Evolutionary conservation across 2,113 vertebrate species (phyloP).

Genomic region (Megaleporinus macrocephalus): DNA sequence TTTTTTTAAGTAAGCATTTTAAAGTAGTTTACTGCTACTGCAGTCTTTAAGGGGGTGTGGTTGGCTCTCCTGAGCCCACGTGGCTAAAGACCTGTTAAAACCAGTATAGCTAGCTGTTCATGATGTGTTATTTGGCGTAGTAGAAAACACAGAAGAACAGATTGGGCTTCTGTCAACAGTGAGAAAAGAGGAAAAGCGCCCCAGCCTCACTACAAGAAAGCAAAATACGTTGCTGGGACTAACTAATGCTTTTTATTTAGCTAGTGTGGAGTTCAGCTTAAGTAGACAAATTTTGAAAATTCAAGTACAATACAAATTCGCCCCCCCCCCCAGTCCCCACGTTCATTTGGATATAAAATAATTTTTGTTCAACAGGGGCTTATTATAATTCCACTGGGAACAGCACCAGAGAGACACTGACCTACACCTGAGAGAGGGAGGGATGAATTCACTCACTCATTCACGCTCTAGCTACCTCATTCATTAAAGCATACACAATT

Average conservation of each 20-base stretch:
- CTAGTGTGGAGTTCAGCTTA: conserved; percentile 44
- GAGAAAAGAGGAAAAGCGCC: no score
- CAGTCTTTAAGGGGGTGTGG: no score
- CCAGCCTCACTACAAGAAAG: no score
- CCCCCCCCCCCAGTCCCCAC: not conserved
- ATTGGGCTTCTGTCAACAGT: no score
- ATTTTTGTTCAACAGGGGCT: conserved; percentile 70
- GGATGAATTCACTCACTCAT: conserved; percentile 13
- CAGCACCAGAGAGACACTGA: conserved; percentile 77
- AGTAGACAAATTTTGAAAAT: conserved; percentile 68
- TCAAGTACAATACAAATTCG: conserved; percentile 72
- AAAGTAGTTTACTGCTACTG: no score
- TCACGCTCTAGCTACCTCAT: conserved; percentile 41
- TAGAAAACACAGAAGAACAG: no score
- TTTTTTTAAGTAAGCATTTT: no score
- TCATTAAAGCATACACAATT: conserved; percentile 38
- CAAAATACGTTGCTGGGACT: conserved; percentile 3
- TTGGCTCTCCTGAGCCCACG: no score
- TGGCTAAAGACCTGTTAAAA: no score
- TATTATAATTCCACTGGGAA: conserved; percentile 72
- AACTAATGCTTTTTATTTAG: conserved; percentile 53
- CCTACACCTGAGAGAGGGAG: conserved; percentile 76
- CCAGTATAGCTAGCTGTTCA: no score
- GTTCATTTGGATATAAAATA: conserved; percentile 60
- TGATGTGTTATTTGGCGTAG: no score